These are phyloP conservation scores for Arizona elegans DNA, from an alignment of 2,113 vertebrate species.

Conservation along the genomic window DNA sequence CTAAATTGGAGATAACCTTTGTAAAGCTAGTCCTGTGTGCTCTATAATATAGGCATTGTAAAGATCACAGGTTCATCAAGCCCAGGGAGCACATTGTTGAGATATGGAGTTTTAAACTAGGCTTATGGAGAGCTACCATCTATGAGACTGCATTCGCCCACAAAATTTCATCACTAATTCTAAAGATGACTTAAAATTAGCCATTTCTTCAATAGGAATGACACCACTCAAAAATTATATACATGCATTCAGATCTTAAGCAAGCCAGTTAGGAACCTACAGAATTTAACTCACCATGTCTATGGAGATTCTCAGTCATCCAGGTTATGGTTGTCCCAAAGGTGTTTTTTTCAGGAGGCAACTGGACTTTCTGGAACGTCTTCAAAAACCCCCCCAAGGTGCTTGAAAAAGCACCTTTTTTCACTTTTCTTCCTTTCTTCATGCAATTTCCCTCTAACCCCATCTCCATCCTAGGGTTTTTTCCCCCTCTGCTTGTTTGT, in stretches of 20 bases:
- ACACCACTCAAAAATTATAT: not conserved
- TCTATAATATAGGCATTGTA: not conserved
- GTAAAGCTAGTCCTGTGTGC: not conserved
- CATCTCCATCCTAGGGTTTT: not conserved
- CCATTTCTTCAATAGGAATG: not conserved
- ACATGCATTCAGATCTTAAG: not conserved
- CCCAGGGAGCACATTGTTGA: not conserved
- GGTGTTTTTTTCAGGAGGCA: no score
- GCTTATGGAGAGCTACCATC: not conserved
- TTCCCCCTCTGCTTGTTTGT: not conserved
- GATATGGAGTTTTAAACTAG: not conserved
- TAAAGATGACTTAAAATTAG: not conserved
- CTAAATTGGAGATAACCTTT: not conserved
- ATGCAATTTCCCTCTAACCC: not conserved
- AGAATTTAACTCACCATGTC: not conserved
- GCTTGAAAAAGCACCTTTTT: no score
- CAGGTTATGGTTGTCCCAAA: no score
- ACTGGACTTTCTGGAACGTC: no score
- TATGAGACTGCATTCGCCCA: not conserved
- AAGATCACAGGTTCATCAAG: not conserved
- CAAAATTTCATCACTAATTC: not conserved
- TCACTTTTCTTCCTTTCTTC: not conserved
- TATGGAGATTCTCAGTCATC: no score
- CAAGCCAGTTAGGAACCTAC: not conserved
- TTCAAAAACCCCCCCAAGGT: no score